phyloP scores from a whole-genome alignment of 1,140 invertebrate genomes.

The Melipona quadrifasciata region DNA sequence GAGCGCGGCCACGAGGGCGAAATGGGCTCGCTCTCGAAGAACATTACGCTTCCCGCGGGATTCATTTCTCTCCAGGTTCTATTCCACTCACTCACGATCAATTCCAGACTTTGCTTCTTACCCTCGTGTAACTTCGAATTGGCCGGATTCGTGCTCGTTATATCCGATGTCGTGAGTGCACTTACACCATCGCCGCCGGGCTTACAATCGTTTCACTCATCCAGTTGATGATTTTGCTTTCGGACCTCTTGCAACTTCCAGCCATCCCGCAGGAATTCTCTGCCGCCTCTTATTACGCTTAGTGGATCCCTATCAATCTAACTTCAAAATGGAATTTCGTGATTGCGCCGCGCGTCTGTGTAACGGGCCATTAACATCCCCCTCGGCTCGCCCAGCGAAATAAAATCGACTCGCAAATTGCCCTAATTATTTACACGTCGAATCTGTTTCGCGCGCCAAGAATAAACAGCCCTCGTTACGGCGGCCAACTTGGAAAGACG shows the following conservation, averaged over 20 bases:
- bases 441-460: slow-evolving; percentile 10
- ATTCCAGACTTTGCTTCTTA: slow-evolving; percentile 52
- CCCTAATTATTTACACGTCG: not conserved
- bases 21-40: slow-evolving; percentile 30
- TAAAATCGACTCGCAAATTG: slow-evolving; percentile 9
- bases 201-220: slow-evolving; percentile 55
- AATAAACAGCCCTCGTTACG: not conserved
- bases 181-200: slow-evolving; percentile 34
- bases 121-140: slow-evolving; percentile 62
- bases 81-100: slow-evolving; percentile 55
- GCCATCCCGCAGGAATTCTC: slow-evolving; percentile 58
- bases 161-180: slow-evolving; percentile 53
- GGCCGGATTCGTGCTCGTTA: slow-evolving; percentile 49
- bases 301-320: slow-evolving; percentile 48
- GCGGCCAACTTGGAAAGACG: not conserved
- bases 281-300: slow-evolving; percentile 46
- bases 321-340: slow-evolving; percentile 50
- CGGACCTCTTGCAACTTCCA: slow-evolving; percentile 60
- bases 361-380: not conserved
- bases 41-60: slow-evolving; percentile 45
- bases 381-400: not conserved
- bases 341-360: not conserved
- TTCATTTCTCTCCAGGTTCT: slow-evolving; percentile 39
- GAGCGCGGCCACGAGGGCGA: not conserved
- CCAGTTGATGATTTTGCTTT: slow-evolving; percentile 47